Evolutionary conservation across 2,888 invertebrate species (phyloP).

Genomic region (Pilophorus perplexus): DNA sequence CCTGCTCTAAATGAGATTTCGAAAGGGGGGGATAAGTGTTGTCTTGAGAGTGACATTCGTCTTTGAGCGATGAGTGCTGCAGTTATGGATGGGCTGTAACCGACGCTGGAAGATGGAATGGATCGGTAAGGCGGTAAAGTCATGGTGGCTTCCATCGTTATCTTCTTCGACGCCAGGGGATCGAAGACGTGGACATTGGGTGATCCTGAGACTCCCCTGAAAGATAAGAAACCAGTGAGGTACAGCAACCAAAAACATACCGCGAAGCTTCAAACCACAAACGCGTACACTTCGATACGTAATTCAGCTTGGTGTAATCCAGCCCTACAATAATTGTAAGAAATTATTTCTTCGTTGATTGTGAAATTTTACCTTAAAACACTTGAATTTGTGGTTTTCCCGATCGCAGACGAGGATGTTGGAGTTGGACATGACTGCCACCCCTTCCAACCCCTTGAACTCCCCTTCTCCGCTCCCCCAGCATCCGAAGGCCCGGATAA

Average conservation of each 20-base stretch:
- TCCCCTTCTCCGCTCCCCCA: conserved; percentile 96
- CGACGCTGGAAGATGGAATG: neutral
- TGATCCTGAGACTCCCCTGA: neutral
- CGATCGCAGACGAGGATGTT: conserved; percentile 93
- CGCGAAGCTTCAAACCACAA: too few species aligned
- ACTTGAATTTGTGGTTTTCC: conserved; percentile 94
- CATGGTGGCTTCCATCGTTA: conserved; percentile 38
- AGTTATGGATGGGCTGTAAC: conserved; percentile 33
- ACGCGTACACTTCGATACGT: too few species aligned
- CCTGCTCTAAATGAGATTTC: too few species aligned
- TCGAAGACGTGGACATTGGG: conserved; percentile 37
- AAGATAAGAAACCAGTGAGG: too few species aligned
- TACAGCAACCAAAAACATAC: too few species aligned
- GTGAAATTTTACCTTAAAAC: conserved; percentile 66
- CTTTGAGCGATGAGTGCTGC: conserved; percentile 32
- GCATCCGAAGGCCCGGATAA: conserved; percentile 85
- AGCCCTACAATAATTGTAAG: too few species aligned
- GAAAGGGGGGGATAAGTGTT: too few species aligned
- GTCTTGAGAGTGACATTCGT: conserved; percentile 25
- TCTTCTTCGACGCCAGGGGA: conserved; percentile 31
- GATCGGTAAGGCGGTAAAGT: conserved; percentile 21
- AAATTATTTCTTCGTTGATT: too few species aligned
- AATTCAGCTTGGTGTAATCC: too few species aligned
- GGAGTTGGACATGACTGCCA: conserved; percentile 88
- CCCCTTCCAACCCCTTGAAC: conserved; percentile 93